Evolutionary conservation across 1,140 invertebrate genomes (phyloP).

Genomic region (Cydia amplana): DNA sequence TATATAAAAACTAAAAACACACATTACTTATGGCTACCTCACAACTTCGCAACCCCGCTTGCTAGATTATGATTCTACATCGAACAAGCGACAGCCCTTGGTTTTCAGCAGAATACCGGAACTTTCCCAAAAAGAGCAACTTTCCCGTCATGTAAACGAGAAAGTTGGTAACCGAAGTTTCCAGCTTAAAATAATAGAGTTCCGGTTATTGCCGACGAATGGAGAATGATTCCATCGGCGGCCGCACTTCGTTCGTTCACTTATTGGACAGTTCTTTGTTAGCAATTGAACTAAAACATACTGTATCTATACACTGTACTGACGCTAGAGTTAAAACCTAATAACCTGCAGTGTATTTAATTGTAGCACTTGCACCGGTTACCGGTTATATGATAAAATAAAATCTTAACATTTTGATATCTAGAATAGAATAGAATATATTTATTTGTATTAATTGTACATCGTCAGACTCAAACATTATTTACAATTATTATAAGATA

Average conservation of each 20-base stretch:
- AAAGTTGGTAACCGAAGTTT: neutral
- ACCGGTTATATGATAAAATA: too few species aligned
- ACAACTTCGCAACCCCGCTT: too few species aligned
- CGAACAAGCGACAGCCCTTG: neutral
- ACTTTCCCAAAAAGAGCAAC: conserved; percentile 9
- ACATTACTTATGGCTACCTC: too few species aligned
- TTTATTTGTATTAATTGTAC: too few species aligned
- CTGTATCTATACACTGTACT: neutral
- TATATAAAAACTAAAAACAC: too few species aligned
- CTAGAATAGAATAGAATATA: too few species aligned
- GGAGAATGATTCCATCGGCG: conserved; percentile 8
- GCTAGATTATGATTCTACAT: neutral
- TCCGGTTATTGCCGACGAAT: conserved; percentile 23
- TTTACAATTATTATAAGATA: too few species aligned
- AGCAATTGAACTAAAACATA: neutral
- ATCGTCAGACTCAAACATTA: too few species aligned
- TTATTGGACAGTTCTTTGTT: neutral
- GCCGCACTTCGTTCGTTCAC: neutral
- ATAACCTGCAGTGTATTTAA: too few species aligned
- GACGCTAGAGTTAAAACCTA: too few species aligned
- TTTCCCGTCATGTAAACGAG: conserved; percentile 9
- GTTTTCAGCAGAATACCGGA: neutral
- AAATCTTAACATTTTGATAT: too few species aligned
- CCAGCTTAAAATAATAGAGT: conserved; percentile 28
- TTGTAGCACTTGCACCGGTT: too few species aligned